Percentiles rank a stretch among this genome's conserved stretches.
Evolutionary conservation across 2,797 vertebrate genomes (phyloP).

Genomic region (Nyctibius grandis): DNA sequence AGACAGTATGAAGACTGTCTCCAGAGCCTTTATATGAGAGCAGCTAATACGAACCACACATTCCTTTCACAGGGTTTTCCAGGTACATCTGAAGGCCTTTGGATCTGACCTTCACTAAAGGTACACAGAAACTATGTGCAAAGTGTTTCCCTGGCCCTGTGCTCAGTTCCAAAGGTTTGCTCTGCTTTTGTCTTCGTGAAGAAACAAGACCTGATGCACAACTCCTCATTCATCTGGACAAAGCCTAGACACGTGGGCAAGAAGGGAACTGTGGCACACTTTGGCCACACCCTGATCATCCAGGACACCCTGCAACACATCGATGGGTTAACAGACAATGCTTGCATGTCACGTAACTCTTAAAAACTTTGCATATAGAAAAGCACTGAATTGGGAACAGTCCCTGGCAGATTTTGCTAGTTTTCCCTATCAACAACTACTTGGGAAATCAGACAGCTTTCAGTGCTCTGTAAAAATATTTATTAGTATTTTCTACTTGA

Average conservation of each 20-base stretch:
- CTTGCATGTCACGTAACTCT: not conserved
- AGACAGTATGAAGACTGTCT: fast-evolving
- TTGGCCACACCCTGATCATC: not conserved
- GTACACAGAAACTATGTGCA: not conserved
- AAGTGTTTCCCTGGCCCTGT: not conserved
- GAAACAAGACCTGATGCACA: not conserved
- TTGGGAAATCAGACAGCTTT: not conserved
- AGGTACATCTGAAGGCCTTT: not conserved
- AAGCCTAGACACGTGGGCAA: not conserved
- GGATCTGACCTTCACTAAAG: not conserved
- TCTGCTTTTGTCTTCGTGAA: not conserved
- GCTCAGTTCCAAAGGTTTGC: not conserved
- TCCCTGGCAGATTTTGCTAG: not conserved
- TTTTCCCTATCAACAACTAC: not conserved
- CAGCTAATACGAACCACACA: not conserved
- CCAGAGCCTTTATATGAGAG: not conserved
- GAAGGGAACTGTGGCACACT: not conserved
- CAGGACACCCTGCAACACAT: not conserved
- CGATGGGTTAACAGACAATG: fast-evolving
- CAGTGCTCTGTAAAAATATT: not conserved
- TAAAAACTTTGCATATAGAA: not conserved
- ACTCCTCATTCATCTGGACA: not conserved
- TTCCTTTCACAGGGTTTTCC: not conserved
- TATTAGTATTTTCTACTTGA: not conserved
- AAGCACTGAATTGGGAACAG: not conserved